Base-by-base conservation (phyloP, 2,113 vertebrate genomes). In the Chaenocephalus aceratus region DNA sequence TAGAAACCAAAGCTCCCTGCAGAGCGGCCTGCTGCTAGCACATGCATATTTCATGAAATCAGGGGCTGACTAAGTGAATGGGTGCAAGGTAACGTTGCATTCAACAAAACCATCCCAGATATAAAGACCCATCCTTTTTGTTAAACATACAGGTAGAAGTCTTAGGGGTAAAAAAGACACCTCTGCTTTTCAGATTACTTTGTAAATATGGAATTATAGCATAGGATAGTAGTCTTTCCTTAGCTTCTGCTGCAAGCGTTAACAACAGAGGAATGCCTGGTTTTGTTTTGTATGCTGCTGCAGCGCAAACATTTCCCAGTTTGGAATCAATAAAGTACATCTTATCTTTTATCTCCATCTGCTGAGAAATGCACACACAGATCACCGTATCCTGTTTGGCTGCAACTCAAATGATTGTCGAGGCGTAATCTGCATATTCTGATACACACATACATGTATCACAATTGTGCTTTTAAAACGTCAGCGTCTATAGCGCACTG, bases 11-110 rank as follows among this genome's bases (percentile, higher is more conserved):
- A n/a, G n/a, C n/a, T n/a, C n/a, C n/a, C n/a, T n/a, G n/a, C n/a
- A n/a, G n/a, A n/a, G n/a, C n/a, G n/a, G n/a, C n/a, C n/a, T n/a
- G n/a, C n/a, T n/a, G n/a, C n/a, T n/a, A n/a, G n/a, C n/a, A n/a
- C n/a, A n/a, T n/a, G n/a, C n/a, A 94, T 93, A 89, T 93, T 94
- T 93, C 88, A 94, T 95, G 91, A 93, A 92, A 93, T 91, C 91
- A 92, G 91, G 80, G 54, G 69, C 75, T 92, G 88, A 93, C 94
- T 93, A 92, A 88, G 82, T 69, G 71, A 78, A 15, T 10, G 4
- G 88, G 82, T 77, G 74, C 18, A 11, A 30, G 88, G 82, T 69
- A 75, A 75, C 5, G 36, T 30, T 77, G 83, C 82, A 86, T 84
- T 90, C 60, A 74, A 75, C n/a, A 81, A 88, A 89, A 83, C 79